Conservation (phyloP, 2,113 vertebrate genomes). For the Cairina moschata region DNA sequence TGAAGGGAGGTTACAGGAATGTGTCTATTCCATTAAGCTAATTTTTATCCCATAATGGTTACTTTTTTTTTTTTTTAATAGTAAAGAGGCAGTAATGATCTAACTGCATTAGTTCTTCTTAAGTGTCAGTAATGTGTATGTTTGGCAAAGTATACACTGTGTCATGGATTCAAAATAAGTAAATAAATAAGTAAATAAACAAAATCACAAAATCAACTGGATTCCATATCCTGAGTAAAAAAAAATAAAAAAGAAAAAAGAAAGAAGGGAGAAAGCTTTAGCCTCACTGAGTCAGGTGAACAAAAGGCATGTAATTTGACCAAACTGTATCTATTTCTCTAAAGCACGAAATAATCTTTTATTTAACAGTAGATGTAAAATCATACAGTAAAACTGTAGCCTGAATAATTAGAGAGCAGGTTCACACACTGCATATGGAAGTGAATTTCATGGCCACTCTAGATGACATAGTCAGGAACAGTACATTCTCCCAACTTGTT, state of each 20-base stretch:
- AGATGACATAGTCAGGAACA: background rate
- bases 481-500: background rate
- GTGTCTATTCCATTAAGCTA: background rate
- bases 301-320: background rate
- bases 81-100: background rate
- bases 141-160: background rate
- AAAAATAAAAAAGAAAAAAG: background rate
- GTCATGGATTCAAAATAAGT: background rate
- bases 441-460: background rate
- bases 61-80: background rate
- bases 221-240: background rate
- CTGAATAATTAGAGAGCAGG: background rate
- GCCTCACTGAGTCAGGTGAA: background rate
- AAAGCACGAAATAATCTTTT: background rate
- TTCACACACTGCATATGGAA: background rate
- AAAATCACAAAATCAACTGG: too few relatives aligned
- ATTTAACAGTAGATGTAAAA: background rate
- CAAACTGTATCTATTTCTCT: background rate
- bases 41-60: background rate
- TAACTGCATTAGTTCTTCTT: background rate
- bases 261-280: background rate
- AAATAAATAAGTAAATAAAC: too few relatives aligned
- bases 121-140: rapidly evolving
- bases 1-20: background rate
- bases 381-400: background rate